These are phyloP conservation scores for Ormyrus rosae DNA, from an alignment of 2,888 invertebrate species.

Conservation along the genomic window DNA sequence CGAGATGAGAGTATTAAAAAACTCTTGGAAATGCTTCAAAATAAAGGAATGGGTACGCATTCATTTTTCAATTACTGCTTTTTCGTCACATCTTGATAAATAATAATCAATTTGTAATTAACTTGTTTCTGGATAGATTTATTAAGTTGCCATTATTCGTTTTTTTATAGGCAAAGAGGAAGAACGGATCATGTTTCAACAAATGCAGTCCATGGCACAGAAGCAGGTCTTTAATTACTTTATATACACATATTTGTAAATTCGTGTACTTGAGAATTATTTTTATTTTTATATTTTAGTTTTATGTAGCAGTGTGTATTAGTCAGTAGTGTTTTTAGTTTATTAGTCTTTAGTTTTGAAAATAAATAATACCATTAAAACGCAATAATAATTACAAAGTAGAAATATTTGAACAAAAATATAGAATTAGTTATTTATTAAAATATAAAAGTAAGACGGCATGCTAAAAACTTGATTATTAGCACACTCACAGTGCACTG, in stretches of 20 bases:
- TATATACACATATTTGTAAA: slow-evolving; percentile 18
- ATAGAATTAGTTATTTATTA: background rate
- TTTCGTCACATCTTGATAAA: background rate
- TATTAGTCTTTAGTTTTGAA: too few species aligned
- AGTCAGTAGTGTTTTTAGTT: slow-evolving; percentile 3
- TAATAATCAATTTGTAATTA: background rate
- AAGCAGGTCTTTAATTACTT: slow-evolving; percentile 85
- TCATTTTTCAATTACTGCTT: background rate
- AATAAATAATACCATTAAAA: too few species aligned
- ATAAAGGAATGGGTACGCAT: slow-evolving; percentile 94
- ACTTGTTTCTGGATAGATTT: background rate
- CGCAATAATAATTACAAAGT: background rate
- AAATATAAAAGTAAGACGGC: background rate
- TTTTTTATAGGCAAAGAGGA: slow-evolving; percentile 93
- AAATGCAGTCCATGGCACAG: slow-evolving; percentile 97
- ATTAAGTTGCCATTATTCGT: slow-evolving; percentile 55
- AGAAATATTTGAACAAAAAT: background rate
- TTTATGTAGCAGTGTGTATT: background rate
- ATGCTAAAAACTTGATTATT: slow-evolving; percentile 3
- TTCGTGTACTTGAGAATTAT: slow-evolving; percentile 6
- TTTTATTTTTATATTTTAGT: slow-evolving; percentile 7
- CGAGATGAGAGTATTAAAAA: slow-evolving; percentile 99
- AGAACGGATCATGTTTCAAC: slow-evolving; percentile 96
- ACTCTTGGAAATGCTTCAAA: slow-evolving; percentile 98
- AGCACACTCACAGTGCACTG: background rate